Percentiles rank a stretch among this genome's conserved stretches.
These are phyloP conservation scores for Laothoe populi DNA, from an alignment of 2,888 invertebrate genomes.

Conservation along the genomic window DNA sequence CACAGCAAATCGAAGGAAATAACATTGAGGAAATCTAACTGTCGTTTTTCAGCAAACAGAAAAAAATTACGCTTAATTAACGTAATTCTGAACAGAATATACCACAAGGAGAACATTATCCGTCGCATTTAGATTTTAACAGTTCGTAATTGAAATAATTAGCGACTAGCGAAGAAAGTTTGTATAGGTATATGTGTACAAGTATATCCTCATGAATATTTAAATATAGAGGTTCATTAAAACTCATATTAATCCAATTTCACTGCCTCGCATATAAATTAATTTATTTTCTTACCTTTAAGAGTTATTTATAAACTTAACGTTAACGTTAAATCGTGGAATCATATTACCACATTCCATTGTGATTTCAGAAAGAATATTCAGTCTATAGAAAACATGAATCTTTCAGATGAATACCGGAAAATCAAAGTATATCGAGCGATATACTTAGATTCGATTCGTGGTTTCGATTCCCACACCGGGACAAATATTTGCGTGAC, in stretches of 20 bases:
- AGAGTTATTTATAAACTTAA: not conserved
- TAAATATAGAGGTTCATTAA: slow-evolving; percentile 54
- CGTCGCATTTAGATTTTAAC: slow-evolving; percentile 4
- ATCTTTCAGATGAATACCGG: no score
- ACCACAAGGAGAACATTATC: not conserved
- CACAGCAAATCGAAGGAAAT: no score
- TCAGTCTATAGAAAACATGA: no score
- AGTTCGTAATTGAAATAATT: not conserved
- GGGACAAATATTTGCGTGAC: no score
- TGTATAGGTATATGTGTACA: slow-evolving; percentile 43
- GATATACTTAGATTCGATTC: no score
- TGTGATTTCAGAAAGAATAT: not conserved
- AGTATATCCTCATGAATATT: slow-evolving; percentile 58
- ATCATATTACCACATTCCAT: slow-evolving; percentile 47
- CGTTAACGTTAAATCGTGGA: slow-evolving; percentile 29
- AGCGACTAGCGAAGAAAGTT: not conserved
- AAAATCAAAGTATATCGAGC: no score
- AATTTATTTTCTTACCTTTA: slow-evolving; percentile 49
- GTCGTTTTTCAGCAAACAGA: not conserved
- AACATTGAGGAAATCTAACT: no score
- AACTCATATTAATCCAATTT: slow-evolving; percentile 63
- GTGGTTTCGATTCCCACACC: no score
- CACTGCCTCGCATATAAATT: slow-evolving; percentile 55
- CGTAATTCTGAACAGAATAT: slow-evolving; percentile 3
- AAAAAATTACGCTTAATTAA: slow-evolving; percentile 4